phyloP scores from a whole-genome alignment of 2,797 vertebrate species.

The Rhinoraja longicauda region DNA sequence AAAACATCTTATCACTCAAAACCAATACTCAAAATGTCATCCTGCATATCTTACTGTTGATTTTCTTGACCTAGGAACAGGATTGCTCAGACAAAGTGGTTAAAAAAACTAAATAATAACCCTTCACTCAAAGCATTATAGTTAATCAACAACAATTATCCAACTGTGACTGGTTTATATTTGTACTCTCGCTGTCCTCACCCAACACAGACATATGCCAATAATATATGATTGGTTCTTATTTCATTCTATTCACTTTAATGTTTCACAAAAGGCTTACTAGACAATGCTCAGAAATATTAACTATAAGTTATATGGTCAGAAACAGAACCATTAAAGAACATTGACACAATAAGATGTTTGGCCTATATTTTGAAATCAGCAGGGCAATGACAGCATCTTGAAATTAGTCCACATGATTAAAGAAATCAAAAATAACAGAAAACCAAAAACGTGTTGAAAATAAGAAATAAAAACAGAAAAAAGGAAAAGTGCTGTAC shows the following conservation, averaged over 20 bases:
- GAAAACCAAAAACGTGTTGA: too few relatives aligned
- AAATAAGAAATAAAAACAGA: too few relatives aligned
- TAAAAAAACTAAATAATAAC: neutral
- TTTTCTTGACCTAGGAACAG: neutral
- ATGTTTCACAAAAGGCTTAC: neutral
- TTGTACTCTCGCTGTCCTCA: neutral
- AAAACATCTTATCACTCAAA: neutral
- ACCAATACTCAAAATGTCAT: neutral
- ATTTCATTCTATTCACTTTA: neutral
- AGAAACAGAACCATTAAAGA: neutral
- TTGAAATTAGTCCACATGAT: too few relatives aligned
- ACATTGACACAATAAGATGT: neutral
- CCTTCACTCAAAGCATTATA: neutral
- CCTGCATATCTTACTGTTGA: neutral
- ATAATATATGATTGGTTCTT: neutral
- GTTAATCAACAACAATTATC: neutral
- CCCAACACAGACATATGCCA: too few relatives aligned
- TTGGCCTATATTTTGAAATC: too few relatives aligned
- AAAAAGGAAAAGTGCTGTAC: too few relatives aligned
- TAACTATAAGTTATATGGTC: neutral
- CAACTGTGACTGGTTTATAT: neutral
- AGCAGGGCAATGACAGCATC: too few relatives aligned
- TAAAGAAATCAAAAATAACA: too few relatives aligned
- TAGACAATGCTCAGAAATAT: neutral
- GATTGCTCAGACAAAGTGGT: neutral